phyloP scores from a whole-genome alignment of 1,140 invertebrate genomes.

The Copidosoma floridanum region DNA sequence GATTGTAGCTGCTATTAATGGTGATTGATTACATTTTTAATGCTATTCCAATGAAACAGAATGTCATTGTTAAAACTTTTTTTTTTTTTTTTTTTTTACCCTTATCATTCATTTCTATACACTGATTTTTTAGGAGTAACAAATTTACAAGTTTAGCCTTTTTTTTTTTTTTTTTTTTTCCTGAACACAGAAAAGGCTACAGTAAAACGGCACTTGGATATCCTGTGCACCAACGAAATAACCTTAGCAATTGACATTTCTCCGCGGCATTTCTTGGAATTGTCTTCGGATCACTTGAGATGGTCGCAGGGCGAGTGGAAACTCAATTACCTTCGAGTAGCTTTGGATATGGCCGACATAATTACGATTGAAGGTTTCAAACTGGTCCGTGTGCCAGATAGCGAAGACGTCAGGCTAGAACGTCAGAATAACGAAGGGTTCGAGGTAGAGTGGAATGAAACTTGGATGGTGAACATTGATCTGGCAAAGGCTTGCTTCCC shows the following conservation, averaged over 20 bases:
- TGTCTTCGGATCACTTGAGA: slow-evolving; percentile 50
- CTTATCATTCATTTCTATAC: too few species aligned
- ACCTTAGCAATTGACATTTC: slow-evolving; percentile 50
- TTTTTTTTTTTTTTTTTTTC: slow-evolving; percentile 5
- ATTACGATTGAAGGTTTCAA: slow-evolving; percentile 73
- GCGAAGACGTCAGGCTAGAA: slow-evolving; percentile 66
- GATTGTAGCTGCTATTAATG: slow-evolving; percentile 1
- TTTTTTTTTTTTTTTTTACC: slow-evolving; percentile 7
- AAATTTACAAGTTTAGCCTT: too few species aligned
- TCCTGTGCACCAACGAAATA: slow-evolving; percentile 47
- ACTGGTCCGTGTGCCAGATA: slow-evolving; percentile 59
- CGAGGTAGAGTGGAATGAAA: slow-evolving; percentile 67
- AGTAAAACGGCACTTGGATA: slow-evolving; percentile 39
- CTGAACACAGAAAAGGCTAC: slow-evolving; percentile 25
- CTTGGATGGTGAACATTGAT: slow-evolving; percentile 71
- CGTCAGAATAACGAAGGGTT: slow-evolving; percentile 73
- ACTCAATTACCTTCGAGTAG: slow-evolving; percentile 48
- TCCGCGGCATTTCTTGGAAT: slow-evolving; percentile 47
- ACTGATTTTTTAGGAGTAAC: too few species aligned
- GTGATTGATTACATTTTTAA: slow-evolving; percentile 6
- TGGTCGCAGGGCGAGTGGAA: slow-evolving; percentile 50
- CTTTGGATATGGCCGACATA: slow-evolving; percentile 74
- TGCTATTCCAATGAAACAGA: neutral
- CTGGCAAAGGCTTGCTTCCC: slow-evolving; percentile 80
- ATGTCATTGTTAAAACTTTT: neutral